Percentiles rank a stretch among this genome's conserved stretches.
Conservation (phyloP, 2,113 vertebrate species). For the Talpa occidentalis region DNA sequence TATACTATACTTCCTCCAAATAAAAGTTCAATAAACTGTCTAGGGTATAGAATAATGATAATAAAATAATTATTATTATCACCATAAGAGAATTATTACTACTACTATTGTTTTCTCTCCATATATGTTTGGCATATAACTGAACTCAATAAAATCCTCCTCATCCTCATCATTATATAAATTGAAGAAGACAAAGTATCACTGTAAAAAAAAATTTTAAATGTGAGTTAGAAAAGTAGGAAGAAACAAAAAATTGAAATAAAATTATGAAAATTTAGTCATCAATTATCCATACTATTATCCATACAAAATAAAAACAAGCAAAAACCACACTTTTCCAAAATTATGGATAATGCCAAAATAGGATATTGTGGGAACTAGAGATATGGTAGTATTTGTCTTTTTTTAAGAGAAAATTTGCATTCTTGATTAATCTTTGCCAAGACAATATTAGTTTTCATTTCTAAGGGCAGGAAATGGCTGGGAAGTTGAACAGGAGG, state of each 20-base stretch:
- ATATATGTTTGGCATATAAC: not conserved
- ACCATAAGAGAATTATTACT: not conserved
- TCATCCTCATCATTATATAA: not conserved
- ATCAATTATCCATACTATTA: not conserved
- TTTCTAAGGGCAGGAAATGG: not conserved
- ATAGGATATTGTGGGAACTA: conserved; percentile 7
- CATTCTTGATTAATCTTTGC: not conserved
- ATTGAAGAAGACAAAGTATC: not conserved
- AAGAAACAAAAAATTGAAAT: conserved; percentile 2
- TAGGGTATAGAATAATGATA: no score
- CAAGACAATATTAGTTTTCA: conserved; percentile 13
- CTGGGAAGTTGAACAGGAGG: not conserved
- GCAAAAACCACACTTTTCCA: not conserved
- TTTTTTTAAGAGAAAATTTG: not conserved
- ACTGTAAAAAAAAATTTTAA: not conserved
- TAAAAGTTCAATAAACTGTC: not conserved
- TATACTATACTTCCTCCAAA: not conserved
- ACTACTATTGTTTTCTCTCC: not conserved
- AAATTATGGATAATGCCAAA: conserved; percentile 48
- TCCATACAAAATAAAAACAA: conserved; percentile 48
- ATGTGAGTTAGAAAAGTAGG: not conserved
- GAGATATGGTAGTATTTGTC: not conserved
- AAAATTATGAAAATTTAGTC: conserved; percentile 15
- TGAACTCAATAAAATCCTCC: not conserved
- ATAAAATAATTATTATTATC: no score